Conservation (phyloP, 2,113 vertebrate species). For the Hystrix cristata region DNA sequence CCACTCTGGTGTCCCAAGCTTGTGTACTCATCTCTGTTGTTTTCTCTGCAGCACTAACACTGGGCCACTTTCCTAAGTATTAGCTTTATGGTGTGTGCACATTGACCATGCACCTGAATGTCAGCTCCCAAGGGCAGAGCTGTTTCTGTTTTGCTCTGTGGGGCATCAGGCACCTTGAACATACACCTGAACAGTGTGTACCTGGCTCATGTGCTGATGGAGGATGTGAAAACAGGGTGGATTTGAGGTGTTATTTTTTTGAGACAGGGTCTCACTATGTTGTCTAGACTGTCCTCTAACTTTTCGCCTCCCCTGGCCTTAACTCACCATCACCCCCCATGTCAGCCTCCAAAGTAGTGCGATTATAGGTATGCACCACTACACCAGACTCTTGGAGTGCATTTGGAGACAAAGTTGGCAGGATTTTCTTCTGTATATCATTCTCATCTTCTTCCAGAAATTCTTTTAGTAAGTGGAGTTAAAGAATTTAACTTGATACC, state of each 20-base stretch:
- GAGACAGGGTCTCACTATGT: too few species aligned
- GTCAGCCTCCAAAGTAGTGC: too few species aligned
- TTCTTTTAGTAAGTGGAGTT: background rate
- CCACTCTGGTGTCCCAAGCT: background rate
- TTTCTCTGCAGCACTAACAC: background rate
- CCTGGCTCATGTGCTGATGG: too few species aligned
- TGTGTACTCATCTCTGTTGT: background rate
- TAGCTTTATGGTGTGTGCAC: background rate
- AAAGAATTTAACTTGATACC: background rate
- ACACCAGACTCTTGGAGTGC: too few species aligned
- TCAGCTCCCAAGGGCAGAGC: background rate
- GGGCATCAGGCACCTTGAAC: background rate
- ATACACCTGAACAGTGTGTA: background rate
- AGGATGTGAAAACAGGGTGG: background rate
- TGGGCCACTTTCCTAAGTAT: background rate
- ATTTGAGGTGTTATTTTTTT: background rate
- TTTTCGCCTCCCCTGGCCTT: too few species aligned
- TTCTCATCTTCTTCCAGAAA: background rate
- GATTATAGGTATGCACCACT: too few species aligned
- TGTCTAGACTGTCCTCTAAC: too few species aligned
- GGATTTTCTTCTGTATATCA: background rate
- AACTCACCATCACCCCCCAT: too few species aligned
- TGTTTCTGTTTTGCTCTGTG: background rate
- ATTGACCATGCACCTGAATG: background rate
- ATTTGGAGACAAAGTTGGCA: background rate